Conservation (phyloP, 2,888 invertebrate species). For the Macaria liturata region DNA sequence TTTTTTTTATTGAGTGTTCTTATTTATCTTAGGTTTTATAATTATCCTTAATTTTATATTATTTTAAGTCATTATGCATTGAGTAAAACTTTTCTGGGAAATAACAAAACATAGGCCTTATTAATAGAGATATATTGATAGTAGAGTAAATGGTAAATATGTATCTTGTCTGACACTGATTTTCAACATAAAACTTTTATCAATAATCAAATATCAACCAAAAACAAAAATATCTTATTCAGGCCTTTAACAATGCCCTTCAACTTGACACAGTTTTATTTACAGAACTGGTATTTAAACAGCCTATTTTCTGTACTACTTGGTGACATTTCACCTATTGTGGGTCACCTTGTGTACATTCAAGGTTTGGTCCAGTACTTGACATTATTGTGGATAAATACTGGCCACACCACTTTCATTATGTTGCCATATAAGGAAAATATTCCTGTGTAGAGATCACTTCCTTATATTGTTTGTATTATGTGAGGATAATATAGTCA, state of each 20-base stretch:
- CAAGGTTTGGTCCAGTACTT: slow-evolving; percentile 73
- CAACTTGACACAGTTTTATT: slow-evolving; percentile 1
- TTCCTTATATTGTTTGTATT: slow-evolving; percentile 48
- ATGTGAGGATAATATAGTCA: slow-evolving; percentile 24
- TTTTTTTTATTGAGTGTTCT: too few relatives aligned
- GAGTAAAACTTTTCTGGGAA: too few relatives aligned
- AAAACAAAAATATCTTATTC: neutral
- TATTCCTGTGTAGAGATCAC: slow-evolving; percentile 34
- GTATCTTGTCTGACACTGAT: too few relatives aligned
- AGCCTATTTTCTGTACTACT: slow-evolving; percentile 49
- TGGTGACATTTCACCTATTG: slow-evolving; percentile 77
- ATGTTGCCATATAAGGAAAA: slow-evolving; percentile 53
- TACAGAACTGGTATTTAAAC: too few relatives aligned
- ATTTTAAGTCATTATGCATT: too few relatives aligned
- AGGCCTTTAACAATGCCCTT: neutral
- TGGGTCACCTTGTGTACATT: slow-evolving; percentile 73
- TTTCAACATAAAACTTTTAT: too few relatives aligned
- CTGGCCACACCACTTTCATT: slow-evolving; percentile 59
- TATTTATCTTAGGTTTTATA: too few relatives aligned
- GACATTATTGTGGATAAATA: slow-evolving; percentile 69
- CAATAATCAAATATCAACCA: too few relatives aligned
- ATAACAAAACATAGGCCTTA: too few relatives aligned
- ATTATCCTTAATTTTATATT: too few relatives aligned
- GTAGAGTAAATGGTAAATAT: too few relatives aligned
- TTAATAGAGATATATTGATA: too few relatives aligned